Percentiles rank a stretch among this genome's conserved stretches.
Conservation (phyloP, 1,140 invertebrate genomes). For the Eciton burchellii region DNA sequence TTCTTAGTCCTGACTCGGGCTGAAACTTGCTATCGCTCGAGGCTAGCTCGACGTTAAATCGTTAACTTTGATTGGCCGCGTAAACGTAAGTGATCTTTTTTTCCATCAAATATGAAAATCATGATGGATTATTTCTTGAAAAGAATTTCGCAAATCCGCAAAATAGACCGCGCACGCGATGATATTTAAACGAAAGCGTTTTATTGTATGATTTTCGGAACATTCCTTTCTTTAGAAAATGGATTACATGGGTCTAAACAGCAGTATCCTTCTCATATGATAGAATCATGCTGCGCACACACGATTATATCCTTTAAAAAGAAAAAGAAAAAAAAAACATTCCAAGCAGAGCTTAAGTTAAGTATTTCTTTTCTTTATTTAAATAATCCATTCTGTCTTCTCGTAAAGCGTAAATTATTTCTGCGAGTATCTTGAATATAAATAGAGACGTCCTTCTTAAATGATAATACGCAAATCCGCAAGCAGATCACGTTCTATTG, state of each 20-base stretch:
- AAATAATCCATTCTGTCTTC: not conserved
- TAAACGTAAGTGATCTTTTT: not conserved
- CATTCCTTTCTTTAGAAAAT: slow-evolving; percentile 4
- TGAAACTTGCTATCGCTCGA: slow-evolving; percentile 4
- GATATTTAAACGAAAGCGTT: slow-evolving; percentile 15
- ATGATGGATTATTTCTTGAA: slow-evolving; percentile 1
- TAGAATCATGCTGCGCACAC: not conserved
- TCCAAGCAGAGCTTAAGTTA: not conserved
- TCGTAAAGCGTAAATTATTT: not conserved
- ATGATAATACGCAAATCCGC: not conserved
- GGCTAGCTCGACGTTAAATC: not conserved
- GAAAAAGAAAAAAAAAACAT: not conserved
- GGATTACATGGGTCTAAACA: slow-evolving; percentile 1
- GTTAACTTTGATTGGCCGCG: not conserved
- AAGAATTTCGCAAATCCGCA: not conserved
- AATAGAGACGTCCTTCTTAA: not conserved
- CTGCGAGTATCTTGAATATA: not conserved
- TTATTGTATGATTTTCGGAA: not conserved
- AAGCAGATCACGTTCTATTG: slow-evolving; percentile 32
- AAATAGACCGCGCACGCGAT: not conserved
- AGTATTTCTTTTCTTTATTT: not conserved
- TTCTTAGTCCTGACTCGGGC: not conserved
- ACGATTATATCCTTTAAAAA: not conserved
- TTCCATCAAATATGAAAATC: not conserved
- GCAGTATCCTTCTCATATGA: no score